Evolutionary conservation across 2,113 vertebrate genomes (phyloP), one percentile per base, ranked within the genome.

Genomic region (Halcyon senegalensis): DNA sequence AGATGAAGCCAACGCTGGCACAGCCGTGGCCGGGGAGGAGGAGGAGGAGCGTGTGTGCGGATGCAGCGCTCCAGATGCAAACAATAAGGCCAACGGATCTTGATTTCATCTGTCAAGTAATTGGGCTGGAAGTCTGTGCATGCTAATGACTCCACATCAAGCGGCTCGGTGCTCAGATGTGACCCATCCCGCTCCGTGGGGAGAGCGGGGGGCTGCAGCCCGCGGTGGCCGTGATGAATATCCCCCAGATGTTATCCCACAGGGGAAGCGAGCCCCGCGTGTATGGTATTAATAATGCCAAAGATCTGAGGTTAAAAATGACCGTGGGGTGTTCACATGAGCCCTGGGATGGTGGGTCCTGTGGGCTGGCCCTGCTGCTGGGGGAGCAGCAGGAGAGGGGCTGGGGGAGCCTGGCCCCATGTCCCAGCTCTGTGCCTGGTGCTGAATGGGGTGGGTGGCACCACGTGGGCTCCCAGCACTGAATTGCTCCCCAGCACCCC

Each of bases 111-210:
- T 74, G 64, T 19, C 20, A 11, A 74, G 82, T 93, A 95, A 94
- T 94, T 94, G 94, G 77, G 83, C 89, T 95, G 94, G 89, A 91
- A 97, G 91, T 41, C 93, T 92, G 66, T 10, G 90, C 76, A 90
- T 96, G 97, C 66, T 92, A 96, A 97, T 96, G 94, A 94, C 93
- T 94, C 95, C 96, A 96, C 96, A 96, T 97, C 96, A 97, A 97
- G 96, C 48, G 2, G 83, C 80, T 75, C 60, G 2, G 64, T 13
- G 66, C 91, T 94, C 95, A 94, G 66, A 94, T 96, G 91, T 90
- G 96, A 94, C 96, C 96, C 94, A 91, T 83, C 87, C 93, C 4
- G 11, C 63, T 73, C 89, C 3, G 13, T 3, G 17, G 87, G 94
- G 73, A 91, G 70, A 13, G 84, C 1, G 4, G 92, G 92, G 82